Conservation (phyloP, 1,140 invertebrate genomes). For the Lerema accius region DNA sequence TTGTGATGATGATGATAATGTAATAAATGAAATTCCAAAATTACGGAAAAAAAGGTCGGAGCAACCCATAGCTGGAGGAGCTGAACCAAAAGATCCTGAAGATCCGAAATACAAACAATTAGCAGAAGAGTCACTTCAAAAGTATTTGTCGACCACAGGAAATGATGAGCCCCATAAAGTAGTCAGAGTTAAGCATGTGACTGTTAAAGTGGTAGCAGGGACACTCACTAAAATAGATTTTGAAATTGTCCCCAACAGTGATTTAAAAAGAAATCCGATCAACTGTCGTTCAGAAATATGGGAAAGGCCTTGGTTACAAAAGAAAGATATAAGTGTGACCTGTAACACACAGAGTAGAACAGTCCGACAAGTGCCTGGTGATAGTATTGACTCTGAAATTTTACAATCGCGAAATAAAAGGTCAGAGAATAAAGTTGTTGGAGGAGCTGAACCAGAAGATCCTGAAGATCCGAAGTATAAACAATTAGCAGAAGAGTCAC, state of each 20-base stretch:
- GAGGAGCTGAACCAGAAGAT: neutral
- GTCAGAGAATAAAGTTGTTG: neutral
- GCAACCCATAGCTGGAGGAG: neutral
- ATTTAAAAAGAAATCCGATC: neutral
- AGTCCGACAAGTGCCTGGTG: constrained; percentile 26
- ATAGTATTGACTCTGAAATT: neutral
- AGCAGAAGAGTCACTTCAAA: constrained; percentile 22
- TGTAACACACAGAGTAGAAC: constrained; percentile 33
- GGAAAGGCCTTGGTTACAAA: constrained; percentile 1
- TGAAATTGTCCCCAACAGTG: neutral
- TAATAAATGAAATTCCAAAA: constrained; percentile 25
- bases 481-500: constrained; percentile 13
- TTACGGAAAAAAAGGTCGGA: neutral
- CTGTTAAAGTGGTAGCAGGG: constrained; percentile 21
- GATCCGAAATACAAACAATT: constrained; percentile 1
- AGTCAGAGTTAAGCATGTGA: constrained; percentile 17
- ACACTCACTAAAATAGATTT: neutral
- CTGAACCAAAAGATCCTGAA: neutral
- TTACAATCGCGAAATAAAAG: neutral
- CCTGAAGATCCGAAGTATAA: neutral
- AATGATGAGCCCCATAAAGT: constrained; percentile 17
- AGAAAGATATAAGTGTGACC: constrained; percentile 40
- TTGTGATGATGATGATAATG: constrained; percentile 64
- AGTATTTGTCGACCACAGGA: constrained; percentile 16
- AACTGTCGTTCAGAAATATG: neutral